Conservation (phyloP, 2,888 invertebrate genomes). For the Ypsolopha sequella region DNA sequence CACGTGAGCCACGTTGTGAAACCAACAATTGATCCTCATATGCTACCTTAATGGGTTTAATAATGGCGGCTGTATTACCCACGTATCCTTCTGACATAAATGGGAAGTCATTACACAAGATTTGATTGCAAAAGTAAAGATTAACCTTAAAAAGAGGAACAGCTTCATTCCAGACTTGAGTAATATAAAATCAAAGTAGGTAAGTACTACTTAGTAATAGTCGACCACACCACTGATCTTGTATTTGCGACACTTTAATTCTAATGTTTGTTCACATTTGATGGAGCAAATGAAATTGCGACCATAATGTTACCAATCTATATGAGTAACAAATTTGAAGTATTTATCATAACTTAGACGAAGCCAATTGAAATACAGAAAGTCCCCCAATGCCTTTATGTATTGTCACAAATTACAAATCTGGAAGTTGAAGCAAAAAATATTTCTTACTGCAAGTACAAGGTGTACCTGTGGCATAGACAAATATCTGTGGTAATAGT, state of each 20-base stretch:
- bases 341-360: no score
- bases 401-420: no score
- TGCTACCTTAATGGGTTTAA: background rate
- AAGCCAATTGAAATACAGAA: no score
- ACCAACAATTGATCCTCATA: background rate
- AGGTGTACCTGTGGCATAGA: no score
- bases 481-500: no score
- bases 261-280: background rate
- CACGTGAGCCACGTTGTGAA: background rate
- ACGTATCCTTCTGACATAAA: background rate
- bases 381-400: no score
- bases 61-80: background rate
- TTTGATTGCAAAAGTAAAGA: background rate
- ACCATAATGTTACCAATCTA: no score
- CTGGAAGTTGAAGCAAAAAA: no score
- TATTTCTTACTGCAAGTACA: no score
- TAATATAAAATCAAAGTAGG: background rate
- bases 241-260: constrained; percentile 2
- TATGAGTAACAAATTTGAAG: no score
- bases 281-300: no score
- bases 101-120: background rate
- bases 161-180: background rate
- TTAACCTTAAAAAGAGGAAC: background rate
- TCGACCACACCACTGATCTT: background rate
- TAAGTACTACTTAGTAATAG: background rate